Percentiles rank a stretch among this genome's conserved stretches.
phyloP scores from a whole-genome alignment of 2,797 vertebrate genomes.

The Peromyscus aztecus region DNA sequence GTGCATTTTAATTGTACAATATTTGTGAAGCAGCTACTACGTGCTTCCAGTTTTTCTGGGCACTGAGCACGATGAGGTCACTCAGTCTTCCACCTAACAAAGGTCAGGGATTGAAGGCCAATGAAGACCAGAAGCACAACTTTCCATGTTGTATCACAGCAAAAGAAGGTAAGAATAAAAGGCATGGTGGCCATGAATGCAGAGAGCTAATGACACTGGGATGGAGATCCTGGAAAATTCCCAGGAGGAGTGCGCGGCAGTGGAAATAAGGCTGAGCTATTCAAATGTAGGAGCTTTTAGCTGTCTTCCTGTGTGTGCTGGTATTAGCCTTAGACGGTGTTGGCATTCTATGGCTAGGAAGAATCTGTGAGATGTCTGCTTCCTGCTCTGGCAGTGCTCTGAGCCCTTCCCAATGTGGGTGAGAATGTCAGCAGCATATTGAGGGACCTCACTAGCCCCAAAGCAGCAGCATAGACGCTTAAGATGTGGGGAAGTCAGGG shows the following conservation, averaged over 20 bases:
- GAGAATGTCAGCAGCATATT: not conserved
- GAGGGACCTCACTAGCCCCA: not conserved
- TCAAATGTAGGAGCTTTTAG: not conserved
- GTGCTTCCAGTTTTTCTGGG: not conserved
- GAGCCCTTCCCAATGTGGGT: not conserved
- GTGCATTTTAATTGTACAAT: not conserved
- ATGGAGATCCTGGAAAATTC: not conserved
- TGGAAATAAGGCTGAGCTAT: not conserved
- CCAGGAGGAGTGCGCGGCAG: no score
- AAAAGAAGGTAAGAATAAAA: fast-evolving
- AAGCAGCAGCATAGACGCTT: no score
- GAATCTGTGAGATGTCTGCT: not conserved
- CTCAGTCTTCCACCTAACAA: not conserved
- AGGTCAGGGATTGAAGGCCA: not conserved
- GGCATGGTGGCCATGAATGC: not conserved
- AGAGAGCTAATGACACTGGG: fast-evolving
- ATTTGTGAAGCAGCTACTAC: not conserved
- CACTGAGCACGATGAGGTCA: fast-evolving
- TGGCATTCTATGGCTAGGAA: not conserved
- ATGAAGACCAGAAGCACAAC: not conserved
- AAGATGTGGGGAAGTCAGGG: not conserved
- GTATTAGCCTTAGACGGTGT: fast-evolving
- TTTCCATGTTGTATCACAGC: not conserved
- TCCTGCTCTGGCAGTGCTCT: not conserved
- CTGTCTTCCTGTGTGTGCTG: not conserved